Base-by-base conservation (phyloP, 2,797 vertebrate species). In the Austrolebias charrua region DNA sequence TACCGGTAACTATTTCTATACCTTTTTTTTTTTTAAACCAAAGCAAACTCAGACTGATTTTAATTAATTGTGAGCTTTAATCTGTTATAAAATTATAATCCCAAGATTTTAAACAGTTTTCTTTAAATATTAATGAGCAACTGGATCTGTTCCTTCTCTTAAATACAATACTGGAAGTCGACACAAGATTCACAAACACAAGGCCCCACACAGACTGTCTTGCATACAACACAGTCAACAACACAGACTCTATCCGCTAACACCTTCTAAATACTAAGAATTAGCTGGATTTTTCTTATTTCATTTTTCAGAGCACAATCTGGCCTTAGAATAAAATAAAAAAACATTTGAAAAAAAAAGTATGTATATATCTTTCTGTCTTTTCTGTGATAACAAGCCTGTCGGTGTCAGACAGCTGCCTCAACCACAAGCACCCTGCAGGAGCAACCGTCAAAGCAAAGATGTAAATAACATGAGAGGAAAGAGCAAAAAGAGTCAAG, bases 171-270 rank as follows among this genome's bases (percentile, higher is more conserved):
- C 71, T 80, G 77, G 51, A 55, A 76, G 82, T 89, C 79, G 85
- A 87, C 80, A 86, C 71, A 70, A 71, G 88, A 78, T 85, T 80
- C 73, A 88, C 85, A 82, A 87, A 86, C 81, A 83, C 83, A 48
- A 76, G n/a, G n/a, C n/a, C n/a, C n/a, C n/a, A n/a, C n/a, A n/a
- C n/a, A 82, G 67, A 82, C 77, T 71, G 83, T 77, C 79, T 87
- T 65, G 85, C 87, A 88, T 77, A 85, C 70, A 72, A 84, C 81
- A 90, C 84, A 86, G 86, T 52, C 76, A 82, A 84, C 71, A 72
- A 49, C 38, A 88, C 82, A 86, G 78, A 89, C 74, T 78, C 76
- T 86, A 87, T 73, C 75, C 72, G 66, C 86, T 81, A 91, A 81
- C 72, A 80, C 86, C 71, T 71, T 73, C 79, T 88, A 75, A 77